A percentile compares a stretch with the other conserved stretches of the same genome.
Conservation (phyloP, 2,888 invertebrate genomes). For the Agrilus biguttatus region DNA sequence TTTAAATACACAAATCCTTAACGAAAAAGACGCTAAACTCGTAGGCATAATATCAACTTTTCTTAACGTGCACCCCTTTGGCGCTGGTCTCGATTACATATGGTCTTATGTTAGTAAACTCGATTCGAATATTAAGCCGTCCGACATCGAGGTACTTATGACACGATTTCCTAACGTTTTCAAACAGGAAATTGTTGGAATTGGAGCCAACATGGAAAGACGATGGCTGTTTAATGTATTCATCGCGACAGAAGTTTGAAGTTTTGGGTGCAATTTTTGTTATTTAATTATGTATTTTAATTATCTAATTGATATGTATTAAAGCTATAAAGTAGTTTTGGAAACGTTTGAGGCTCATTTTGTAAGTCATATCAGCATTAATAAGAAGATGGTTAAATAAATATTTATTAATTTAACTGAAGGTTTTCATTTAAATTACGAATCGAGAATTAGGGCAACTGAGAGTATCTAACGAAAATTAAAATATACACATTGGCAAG, state of each 20-base stretch:
- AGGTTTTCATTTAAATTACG: too few species aligned
- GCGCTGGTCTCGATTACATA: constrained; percentile 80
- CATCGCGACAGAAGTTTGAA: constrained; percentile 5
- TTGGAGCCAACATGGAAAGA: constrained; percentile 73
- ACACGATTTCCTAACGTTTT: constrained; percentile 69
- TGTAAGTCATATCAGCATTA: constrained; percentile 6
- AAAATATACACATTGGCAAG: too few species aligned
- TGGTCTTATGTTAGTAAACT: constrained; percentile 81
- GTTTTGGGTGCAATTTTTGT: neutral
- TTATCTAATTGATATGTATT: too few species aligned
- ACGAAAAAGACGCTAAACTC: constrained; percentile 55
- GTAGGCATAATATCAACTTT: constrained; percentile 80
- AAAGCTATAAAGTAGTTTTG: too few species aligned
- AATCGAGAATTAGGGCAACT: too few species aligned
- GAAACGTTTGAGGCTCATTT: constrained; percentile 9
- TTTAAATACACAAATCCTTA: constrained; percentile 16
- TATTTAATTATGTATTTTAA: neutral
- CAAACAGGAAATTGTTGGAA: constrained; percentile 60
- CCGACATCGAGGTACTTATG: constrained; percentile 64
- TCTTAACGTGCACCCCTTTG: constrained; percentile 84
- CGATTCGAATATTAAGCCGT: constrained; percentile 53
- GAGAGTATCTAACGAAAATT: too few species aligned
- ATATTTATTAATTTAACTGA: too few species aligned
- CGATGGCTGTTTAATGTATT: constrained; percentile 79
- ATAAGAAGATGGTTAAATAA: too few species aligned